These are phyloP conservation scores for Falco biarmicus DNA, from an alignment of 2,797 vertebrate species.

Conservation along the genomic window DNA sequence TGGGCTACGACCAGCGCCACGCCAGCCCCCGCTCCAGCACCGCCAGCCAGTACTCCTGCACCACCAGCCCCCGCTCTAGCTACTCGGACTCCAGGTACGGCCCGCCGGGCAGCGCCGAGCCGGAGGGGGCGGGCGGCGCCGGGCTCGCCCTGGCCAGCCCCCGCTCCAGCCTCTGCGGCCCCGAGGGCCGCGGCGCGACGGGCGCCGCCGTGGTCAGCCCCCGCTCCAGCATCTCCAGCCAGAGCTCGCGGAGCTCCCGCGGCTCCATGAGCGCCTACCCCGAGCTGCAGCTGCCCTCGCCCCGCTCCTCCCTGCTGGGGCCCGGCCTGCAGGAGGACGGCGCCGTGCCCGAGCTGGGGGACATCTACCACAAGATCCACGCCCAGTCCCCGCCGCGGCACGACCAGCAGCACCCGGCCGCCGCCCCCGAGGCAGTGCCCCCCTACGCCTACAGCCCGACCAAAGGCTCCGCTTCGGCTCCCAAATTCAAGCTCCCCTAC, in stretches of 20 bases:
- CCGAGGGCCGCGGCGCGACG: constrained; percentile 72
- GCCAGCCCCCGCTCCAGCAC: constrained; percentile 90
- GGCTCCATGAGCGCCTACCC: constrained; percentile 87
- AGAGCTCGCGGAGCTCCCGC: constrained; percentile 90
- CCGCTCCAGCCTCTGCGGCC: constrained; percentile 84
- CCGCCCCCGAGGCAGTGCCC: constrained; percentile 65
- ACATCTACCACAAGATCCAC: constrained; percentile 72
- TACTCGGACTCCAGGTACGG: constrained; percentile 81
- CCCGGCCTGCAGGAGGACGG: constrained; percentile 81
- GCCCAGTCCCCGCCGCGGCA: constrained; percentile 77
- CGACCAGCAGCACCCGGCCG: constrained; percentile 66
- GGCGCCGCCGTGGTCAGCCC: constrained; percentile 82
- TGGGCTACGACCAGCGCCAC: constrained; percentile 97
- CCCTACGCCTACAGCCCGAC: constrained; percentile 79
- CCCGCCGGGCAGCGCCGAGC: constrained; percentile 78
- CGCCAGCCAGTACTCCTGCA: constrained; percentile 87
- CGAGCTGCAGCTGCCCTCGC: constrained; percentile 86
- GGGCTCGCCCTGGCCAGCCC: constrained; percentile 77
- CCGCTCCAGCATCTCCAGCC: constrained; percentile 94
- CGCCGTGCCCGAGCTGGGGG: constrained; percentile 80
- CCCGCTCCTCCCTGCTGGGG: constrained; percentile 85
- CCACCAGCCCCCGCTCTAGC: constrained; percentile 80
- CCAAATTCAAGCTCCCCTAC: constrained; percentile 88
- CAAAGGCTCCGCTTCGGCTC: constrained; percentile 75
- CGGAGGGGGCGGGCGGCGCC: constrained; percentile 76